Conservation (phyloP, 2,113 vertebrate species). For the Acrocephalus arundinaceus region DNA sequence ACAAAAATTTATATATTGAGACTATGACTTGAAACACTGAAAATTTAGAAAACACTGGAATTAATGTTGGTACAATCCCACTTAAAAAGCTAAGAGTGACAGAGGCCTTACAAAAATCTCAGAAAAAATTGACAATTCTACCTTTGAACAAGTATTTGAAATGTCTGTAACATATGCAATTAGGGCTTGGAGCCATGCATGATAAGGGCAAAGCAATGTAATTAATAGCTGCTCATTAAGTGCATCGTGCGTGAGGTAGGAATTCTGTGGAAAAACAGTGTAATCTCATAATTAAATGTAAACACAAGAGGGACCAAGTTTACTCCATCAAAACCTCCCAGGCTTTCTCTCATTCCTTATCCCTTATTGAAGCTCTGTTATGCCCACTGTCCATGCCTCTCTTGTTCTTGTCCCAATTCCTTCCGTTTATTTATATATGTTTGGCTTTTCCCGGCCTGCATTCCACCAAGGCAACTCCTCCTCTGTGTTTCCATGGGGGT, state of each 20-base stretch:
- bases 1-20: not conserved
- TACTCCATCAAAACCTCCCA: not conserved
- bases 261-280: conserved; percentile 39
- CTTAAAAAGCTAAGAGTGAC: not conserved
- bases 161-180: not conserved
- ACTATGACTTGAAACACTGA: not conserved
- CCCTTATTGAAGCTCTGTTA: not conserved
- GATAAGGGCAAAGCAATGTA: conserved; percentile 37
- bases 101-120: not conserved
- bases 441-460: not conserved
- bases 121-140: not conserved
- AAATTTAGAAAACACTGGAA: not conserved
- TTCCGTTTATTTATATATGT: not conserved
- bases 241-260: conserved; percentile 24
- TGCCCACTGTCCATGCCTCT: not conserved
- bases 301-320: conserved; percentile 11
- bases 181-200: not conserved
- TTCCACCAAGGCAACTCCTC: not conserved
- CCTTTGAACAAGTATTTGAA: not conserved
- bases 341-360: not conserved
- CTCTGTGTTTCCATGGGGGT: not conserved
- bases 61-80: not conserved
- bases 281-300: conserved; percentile 42
- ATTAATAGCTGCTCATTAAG: conserved; percentile 54
- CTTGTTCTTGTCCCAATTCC: not conserved